Evolutionary conservation across 1,140 invertebrate species (phyloP).

Genomic region (Sitophilus oryzae): DNA sequence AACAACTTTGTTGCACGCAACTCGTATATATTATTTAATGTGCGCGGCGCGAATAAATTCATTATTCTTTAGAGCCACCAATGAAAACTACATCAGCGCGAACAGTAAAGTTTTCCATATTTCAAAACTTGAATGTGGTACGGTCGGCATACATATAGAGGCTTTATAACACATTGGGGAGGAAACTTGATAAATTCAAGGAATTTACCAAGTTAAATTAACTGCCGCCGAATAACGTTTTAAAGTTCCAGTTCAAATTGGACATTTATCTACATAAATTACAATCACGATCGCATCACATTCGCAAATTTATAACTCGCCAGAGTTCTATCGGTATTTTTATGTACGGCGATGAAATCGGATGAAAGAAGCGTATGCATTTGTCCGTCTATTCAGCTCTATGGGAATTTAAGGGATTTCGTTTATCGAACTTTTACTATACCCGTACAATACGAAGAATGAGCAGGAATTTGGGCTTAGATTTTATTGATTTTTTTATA

Average conservation of each 20-base stretch:
- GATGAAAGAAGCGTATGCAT: no score
- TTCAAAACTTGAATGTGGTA: neutral
- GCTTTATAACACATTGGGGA: conserved; percentile 7
- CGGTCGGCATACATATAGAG: conserved; percentile 2
- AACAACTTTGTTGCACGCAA: no score
- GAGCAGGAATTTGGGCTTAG: no score
- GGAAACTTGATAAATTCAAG: conserved; percentile 29
- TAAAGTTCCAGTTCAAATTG: conserved; percentile 28
- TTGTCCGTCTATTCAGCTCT: no score
- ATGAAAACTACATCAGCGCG: neutral
- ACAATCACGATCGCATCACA: conserved; percentile 9
- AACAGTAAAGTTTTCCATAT: conserved; percentile 5
- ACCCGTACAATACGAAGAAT: no score
- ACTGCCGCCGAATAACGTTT: conserved; percentile 15
- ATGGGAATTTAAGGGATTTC: no score
- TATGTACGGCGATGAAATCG: neutral
- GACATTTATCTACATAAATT: conserved; percentile 27
- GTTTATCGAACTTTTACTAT: no score
- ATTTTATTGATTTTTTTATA: no score
- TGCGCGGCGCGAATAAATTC: neutral
- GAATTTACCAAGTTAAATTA: conserved; percentile 31
- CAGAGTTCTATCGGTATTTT: neutral
- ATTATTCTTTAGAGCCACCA: neutral
- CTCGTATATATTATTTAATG: no score
- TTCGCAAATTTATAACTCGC: neutral